Evolutionary conservation across 2,888 invertebrate genomes (phyloP), one percentile per base, ranked within the genome.

Genomic region (Leucania comma): DNA sequence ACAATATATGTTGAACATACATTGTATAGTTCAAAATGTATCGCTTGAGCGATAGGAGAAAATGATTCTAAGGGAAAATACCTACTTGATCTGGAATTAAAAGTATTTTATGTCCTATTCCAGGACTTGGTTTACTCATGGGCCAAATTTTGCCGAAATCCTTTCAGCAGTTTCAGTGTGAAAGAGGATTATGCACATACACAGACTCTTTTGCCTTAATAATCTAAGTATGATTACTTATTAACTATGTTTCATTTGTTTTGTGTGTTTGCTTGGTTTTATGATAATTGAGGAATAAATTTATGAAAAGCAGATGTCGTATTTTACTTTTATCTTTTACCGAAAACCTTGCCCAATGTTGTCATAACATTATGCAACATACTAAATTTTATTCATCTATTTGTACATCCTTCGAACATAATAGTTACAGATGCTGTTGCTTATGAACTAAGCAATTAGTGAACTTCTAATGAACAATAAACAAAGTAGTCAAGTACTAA

Each of bases 381-480:
- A 26, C 14, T n/a, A 61, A 38, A 26, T 22, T 26, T 29, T 5
- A 4, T 29, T 20, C 20, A 9, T 50, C 50, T n/a, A n/a, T n/a
- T 22, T 48, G 22, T 20, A 12, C 9, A 48, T 17, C 32, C 29
- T n/a, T 22, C 10, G 12, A 26, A 29, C 26, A 10, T 35, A 24
- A 26, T 14, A 17, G 2, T 4, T 22, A 51, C 14, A 51, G 3
- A 32, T 56, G n/a, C 2, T 20, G 14, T 24, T 2, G 20, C 14
- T 58, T 32, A 58, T 62, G 42, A 80, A 68, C 38, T 26, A 26
- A 63, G 51, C 51, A 69, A 48, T 68, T 68, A 77, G 22, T 35
- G 17, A 65, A 72, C 46, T 42, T 71, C 42, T 64, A 57, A 67
- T 66, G 48, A 80, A 63, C 29, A 56, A 17, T 58, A 63, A 61